Evolutionary conservation across 2,888 invertebrate genomes (phyloP).

Genomic region (Sthenelais limicola): DNA sequence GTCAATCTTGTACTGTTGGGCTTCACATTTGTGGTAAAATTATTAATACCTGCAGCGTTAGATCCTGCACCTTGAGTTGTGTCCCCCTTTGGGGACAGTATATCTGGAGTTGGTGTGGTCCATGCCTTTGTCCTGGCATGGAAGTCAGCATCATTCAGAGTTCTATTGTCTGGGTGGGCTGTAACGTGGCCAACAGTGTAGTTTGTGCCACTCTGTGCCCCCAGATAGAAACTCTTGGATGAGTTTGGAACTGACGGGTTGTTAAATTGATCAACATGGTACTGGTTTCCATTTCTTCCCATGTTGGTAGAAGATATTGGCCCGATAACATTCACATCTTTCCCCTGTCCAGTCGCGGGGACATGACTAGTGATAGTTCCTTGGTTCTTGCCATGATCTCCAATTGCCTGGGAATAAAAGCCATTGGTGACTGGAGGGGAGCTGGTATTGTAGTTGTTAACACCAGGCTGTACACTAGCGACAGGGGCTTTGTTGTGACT

Average conservation of each 20-base stretch:
- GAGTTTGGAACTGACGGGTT: background rate
- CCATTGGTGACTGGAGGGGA: background rate
- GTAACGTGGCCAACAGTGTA: background rate
- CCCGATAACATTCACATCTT: slow-evolving; percentile 10
- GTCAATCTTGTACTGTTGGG: slow-evolving; percentile 11
- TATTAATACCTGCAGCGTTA: background rate
- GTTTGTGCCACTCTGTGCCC: background rate
- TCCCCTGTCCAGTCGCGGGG: background rate
- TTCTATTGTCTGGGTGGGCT: background rate
- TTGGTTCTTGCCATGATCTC: background rate
- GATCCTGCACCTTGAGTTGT: background rate
- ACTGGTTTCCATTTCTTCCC: background rate
- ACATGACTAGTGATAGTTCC: background rate
- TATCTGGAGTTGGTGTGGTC: slow-evolving; percentile 57
- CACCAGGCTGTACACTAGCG: background rate
- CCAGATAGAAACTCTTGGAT: slow-evolving; percentile 6
- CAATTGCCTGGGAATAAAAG: background rate
- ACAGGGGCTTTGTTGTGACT: background rate
- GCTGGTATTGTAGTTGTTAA: background rate
- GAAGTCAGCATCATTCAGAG: slow-evolving; percentile 22
- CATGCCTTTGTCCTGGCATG: slow-evolving; percentile 55
- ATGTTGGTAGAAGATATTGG: slow-evolving; percentile 5
- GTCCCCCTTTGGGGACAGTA: background rate
- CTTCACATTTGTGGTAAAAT: background rate
- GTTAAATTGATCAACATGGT: background rate